phyloP scores from a whole-genome alignment of 2,888 invertebrate species.

The Phragmatobia fuliginosa region DNA sequence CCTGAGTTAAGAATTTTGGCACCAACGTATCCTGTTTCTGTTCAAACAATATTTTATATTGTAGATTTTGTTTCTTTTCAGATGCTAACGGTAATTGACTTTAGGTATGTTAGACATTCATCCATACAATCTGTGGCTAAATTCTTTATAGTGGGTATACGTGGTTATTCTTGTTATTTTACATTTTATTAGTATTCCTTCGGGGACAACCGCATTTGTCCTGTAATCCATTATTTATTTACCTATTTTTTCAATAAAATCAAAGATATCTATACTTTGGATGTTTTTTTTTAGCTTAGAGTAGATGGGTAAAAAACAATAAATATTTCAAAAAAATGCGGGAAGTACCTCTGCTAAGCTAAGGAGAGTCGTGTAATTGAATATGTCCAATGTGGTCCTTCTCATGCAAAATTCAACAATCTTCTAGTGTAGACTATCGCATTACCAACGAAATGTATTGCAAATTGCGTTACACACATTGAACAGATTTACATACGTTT shows the following conservation, averaged over 20 bases:
- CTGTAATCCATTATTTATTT: not conserved
- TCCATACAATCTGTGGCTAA: not conserved
- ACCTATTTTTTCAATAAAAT: not conserved
- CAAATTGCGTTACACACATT: conserved; percentile 20
- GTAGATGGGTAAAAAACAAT: not conserved
- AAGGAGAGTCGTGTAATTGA: conserved; percentile 23
- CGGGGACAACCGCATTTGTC: not conserved
- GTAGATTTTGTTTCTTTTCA: not conserved
- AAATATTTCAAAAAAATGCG: not conserved
- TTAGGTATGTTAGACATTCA: not conserved
- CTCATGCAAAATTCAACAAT: conserved; percentile 17
- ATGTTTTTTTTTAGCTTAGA: not conserved
- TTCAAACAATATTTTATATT: not conserved
- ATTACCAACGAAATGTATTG: conserved; percentile 27
- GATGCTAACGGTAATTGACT: not conserved
- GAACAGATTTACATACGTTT: conserved; percentile 25
- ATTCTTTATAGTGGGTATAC: not conserved
- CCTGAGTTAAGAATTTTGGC: not conserved
- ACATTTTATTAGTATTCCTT: not conserved
- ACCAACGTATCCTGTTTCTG: not conserved
- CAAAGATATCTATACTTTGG: no score
- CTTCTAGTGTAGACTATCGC: conserved; percentile 21
- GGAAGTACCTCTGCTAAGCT: conserved; percentile 5
- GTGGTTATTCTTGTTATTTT: not conserved
- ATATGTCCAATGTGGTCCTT: conserved; percentile 17